Base-by-base conservation (phyloP, 2,797 vertebrate species). In the Miichthys miiuy region DNA sequence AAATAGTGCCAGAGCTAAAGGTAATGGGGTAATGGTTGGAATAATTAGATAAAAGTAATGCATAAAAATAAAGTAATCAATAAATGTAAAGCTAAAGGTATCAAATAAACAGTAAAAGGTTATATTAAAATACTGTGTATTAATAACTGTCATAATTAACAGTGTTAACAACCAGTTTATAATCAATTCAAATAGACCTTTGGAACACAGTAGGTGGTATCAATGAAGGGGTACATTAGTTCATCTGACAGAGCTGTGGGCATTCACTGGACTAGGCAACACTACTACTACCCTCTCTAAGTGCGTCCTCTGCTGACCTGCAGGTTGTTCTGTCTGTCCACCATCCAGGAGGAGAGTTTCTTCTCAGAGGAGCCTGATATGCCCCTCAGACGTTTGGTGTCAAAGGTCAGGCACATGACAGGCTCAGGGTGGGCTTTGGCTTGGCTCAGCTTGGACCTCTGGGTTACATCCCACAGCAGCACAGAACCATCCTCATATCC, bases 401-500 rank as follows among this genome's bases (percentile, higher is more conserved):
- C 97, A 93, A 99, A 97, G 95, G 97, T 97, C 93, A 99, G 95
- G 91, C 96, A 96, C 97, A 98, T 97, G 92, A 99, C 87, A 2
- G 98, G 97, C 90, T 98, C 97, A 21, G 94, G 89, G 89, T 98
- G 96, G 94, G 94, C 96, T 87, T 89, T 73, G 47, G 95, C 85
- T 30, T 68, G 93, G 92, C 96, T 97, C 92, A 96, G 84, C 0
- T 61, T 81, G 88, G 92, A 95, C 87, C 95, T 94, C 88, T 88
- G 94, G 16, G 95, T 95, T 82, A 99, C 71, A 75, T 97, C 97
- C 98, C 98, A 99, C 75, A 99, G 95, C 84, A 95, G 77, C 85
- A 99, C 89, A 1, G 97, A 98, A 74, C 98, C 98, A 0, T 98
- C 96, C 94, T 99, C 98, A 17, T 99, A 99, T 69, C 98, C 98